Evolutionary conservation across 2,888 invertebrate genomes (phyloP), one percentile per base, ranked within the genome.

Genomic region (Sarcophaga rosellei): DNA sequence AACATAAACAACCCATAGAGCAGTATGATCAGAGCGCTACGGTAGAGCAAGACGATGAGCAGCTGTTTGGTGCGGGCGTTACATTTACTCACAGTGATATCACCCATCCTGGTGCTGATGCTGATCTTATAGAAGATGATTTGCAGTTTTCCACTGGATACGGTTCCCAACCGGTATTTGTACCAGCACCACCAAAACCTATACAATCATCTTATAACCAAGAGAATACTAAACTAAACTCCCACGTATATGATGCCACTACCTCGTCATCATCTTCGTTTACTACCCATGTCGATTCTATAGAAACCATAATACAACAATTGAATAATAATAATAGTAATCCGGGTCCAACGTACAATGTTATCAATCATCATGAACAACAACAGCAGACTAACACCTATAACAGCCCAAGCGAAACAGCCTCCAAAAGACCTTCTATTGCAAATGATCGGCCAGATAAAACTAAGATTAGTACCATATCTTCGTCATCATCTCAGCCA

Each of bases 271-370:
- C 91, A 2, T 90, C 91, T 0, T 94, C 89, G 84, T 92, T 86
- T 89, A 94, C 89, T 90, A 94, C 91, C 0, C 92, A 93, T 69
- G 95, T 94, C 61, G 94, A 94, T 84, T 94, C 95, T 0, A 94
- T 95, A 74, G 94, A 94, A 21, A 94, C 95, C 70, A 96, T 96
- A 6, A 94, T 96, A 81, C 94, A 95, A 89, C 95, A 96, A 94
- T 91, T 96, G 12, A 96, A 95, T 90, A 88, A 84, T 63, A 83
- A 95, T 90, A 84, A 94, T 70, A 92, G 92, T 4, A 93, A 90
- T 83, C 92, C 92, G 65, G 93, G 93, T 0, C 93, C 93, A 6
- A 88, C 90, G 53, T 93, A 93, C 81, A 91, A 91, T 78, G 90
- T 92, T 45, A 90, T 91, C 1, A 89, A 85, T 81, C 91, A 91